Conservation (phyloP, 2,888 invertebrate genomes). For the Eremobia ochroleuca region DNA sequence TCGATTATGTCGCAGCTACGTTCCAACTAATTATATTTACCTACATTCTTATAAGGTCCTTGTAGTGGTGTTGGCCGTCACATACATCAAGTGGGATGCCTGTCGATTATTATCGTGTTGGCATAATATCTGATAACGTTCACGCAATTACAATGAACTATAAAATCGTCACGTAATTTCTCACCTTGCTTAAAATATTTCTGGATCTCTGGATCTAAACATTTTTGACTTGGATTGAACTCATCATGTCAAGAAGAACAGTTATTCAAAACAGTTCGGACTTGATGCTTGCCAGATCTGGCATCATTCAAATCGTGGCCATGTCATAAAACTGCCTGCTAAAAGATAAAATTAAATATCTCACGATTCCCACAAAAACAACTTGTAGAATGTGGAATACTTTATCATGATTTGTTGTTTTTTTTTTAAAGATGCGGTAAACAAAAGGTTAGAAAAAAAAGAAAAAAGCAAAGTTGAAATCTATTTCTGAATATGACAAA, state of each 20-base stretch:
- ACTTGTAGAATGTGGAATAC: neutral
- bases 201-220: neutral
- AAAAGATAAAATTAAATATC: conserved; percentile 13
- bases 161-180: conserved; percentile 24
- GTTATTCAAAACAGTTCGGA: conserved; percentile 19
- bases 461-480: neutral
- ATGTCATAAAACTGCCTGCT: conserved; percentile 17
- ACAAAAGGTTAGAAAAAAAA: neutral
- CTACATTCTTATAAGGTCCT: conserved; percentile 63
- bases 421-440: neutral
- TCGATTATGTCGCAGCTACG: conserved; percentile 61
- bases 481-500: neutral
- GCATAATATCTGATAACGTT: conserved; percentile 37
- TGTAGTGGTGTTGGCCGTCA: conserved; percentile 44
- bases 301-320: conserved; percentile 19
- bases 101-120: conserved; percentile 38
- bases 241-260: conserved; percentile 4
- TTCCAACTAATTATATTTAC: conserved; percentile 60
- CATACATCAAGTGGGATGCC: conserved; percentile 35
- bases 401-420: neutral
- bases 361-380: conserved; percentile 34
- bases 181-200: neutral
- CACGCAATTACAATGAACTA: conserved; percentile 45
- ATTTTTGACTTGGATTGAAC: neutral
- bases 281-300: conserved; percentile 12